Evolutionary conservation across 2,888 invertebrate genomes (phyloP).

Genomic region (Salticus scenicus): DNA sequence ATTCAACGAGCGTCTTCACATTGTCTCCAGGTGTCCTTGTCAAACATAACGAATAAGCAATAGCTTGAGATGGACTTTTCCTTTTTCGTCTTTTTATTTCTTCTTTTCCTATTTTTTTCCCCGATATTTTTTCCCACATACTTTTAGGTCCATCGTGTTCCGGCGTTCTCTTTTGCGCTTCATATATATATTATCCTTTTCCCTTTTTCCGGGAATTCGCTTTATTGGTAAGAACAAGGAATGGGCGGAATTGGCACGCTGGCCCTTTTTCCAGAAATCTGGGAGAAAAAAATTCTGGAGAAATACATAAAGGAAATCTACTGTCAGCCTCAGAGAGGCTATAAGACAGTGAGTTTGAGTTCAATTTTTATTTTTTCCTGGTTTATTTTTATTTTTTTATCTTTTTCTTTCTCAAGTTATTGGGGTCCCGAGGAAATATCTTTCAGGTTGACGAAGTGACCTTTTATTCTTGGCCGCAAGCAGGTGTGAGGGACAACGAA

Average conservation of each 20-base stretch:
- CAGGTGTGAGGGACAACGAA: constrained; percentile 68
- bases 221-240: constrained; percentile 66
- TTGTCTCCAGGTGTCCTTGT: constrained; percentile 68
- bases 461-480: constrained; percentile 67
- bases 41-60: constrained; percentile 63
- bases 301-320: constrained; percentile 48
- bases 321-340: constrained; percentile 55
- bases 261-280: constrained; percentile 11
- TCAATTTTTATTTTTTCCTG: constrained; percentile 49
- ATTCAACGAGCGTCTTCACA: constrained; percentile 57
- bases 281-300: constrained; percentile 23
- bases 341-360: constrained; percentile 46
- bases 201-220: constrained; percentile 28
- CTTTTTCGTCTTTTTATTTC: no score
- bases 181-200: constrained; percentile 42
- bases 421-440: constrained; percentile 29
- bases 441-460: constrained; percentile 63
- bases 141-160: neutral
- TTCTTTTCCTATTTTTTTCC: constrained; percentile 10
- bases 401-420: constrained; percentile 16
- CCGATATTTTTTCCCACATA: constrained; percentile 4
- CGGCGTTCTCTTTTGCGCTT: neutral
- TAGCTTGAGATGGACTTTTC: constrained; percentile 35
- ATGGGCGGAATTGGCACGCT: constrained; percentile 62
- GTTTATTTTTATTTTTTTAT: neutral